Base-by-base conservation (phyloP, 2,113 vertebrate genomes). In the Gallinago jamesoni region DNA sequence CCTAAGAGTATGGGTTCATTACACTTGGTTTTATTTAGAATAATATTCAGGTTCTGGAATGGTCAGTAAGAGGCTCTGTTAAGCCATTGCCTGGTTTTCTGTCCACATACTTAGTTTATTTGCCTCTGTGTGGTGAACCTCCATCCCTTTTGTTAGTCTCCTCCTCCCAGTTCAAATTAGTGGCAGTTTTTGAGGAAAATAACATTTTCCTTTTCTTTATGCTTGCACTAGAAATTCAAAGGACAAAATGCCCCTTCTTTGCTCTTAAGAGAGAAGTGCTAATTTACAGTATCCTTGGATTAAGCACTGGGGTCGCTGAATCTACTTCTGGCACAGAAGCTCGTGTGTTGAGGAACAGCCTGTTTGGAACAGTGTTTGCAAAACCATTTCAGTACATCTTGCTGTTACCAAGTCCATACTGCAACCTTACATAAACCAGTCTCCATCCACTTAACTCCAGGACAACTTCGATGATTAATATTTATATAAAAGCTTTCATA, bases 401-500 rank as follows among this genome's bases (percentile, higher is more conserved):
- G 12, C 28, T 70, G 2, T 89, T 85, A 53, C 30, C 41, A 72
- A 75, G 76, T 72, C 67, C 12, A 31, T 56, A 35, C 74, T 69
- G 77, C 87, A 94, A 27, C 84, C 93, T 92, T 82, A 72, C 35
- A 8, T 96, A 94, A 96, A 72, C 35, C 59, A 90, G 76, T 84
- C 62, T 94, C 62, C 84, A 76, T 92, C 60, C 66, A 81, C 93
- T 96, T 96, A 84, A 93, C 89, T 91, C 63, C 66, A 67, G 90
- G 89, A 96, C 67, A 95, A 82, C 94, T 89, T 79, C 1, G 4
- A 31, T 93, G 89, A 94, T 95, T 97, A 94, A 92, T 97, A 92
- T 96, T 94, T 96, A 96, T 96, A 94, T 89, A 89, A 93, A 97
- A 80, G 66, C 86, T 97, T 77, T 93, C 74, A 63, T 97, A 89